Conservation (phyloP, 2,888 invertebrate species). For the Drosophila mulleri region DNA sequence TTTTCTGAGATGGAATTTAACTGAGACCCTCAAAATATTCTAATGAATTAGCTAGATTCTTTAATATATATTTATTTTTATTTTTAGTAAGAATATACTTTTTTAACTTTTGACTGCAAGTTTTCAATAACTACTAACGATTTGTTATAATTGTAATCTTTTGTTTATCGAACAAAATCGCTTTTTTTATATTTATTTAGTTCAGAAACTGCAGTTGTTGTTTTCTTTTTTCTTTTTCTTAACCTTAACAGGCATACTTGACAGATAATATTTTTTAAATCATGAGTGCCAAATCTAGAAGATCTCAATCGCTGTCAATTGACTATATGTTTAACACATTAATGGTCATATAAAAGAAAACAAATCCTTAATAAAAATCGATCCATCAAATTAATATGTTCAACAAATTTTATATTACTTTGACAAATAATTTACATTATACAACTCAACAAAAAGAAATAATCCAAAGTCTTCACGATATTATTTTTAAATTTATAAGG, state of each 20-base stretch:
- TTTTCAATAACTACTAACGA: slow-evolving; percentile 34
- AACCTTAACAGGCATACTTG: not conserved
- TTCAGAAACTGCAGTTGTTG: not conserved
- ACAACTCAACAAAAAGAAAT: not conserved
- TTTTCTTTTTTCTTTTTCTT: not conserved
- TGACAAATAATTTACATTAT: not conserved
- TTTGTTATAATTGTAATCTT: not conserved
- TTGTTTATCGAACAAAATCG: slow-evolving; percentile 11
- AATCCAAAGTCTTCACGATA: too few species aligned
- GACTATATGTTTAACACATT: slow-evolving; percentile 40
- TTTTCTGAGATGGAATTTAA: slow-evolving; percentile 43
- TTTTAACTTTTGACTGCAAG: slow-evolving; percentile 12
- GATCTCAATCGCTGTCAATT: slow-evolving; percentile 31
- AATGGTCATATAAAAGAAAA: slow-evolving; percentile 18
- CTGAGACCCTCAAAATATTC: slow-evolving; percentile 47
- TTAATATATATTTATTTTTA: not conserved
- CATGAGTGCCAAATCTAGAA: not conserved
- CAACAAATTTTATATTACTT: slow-evolving; percentile 6
- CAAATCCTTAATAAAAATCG: not conserved
- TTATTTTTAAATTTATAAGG: too few species aligned
- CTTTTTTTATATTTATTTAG: not conserved
- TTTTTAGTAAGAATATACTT: slow-evolving; percentile 19
- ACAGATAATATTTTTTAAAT: not conserved
- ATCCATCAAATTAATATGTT: not conserved
- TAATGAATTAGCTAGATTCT: slow-evolving; percentile 16